Conservation (phyloP, 2,113 vertebrate genomes). For the Oncorhynchus kisutch region DNA sequence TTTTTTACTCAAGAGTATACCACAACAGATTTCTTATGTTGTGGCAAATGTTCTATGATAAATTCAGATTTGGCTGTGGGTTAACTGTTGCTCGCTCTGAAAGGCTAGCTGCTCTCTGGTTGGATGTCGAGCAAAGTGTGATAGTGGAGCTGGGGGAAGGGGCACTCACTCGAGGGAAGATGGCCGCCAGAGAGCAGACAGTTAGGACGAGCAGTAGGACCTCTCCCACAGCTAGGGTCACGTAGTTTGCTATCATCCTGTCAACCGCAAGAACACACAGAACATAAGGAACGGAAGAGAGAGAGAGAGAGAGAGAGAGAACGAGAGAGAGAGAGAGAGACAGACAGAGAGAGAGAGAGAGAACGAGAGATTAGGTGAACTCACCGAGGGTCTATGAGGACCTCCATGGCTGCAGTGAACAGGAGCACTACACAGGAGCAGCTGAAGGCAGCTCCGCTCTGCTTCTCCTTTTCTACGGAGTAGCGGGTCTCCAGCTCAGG, state of each 20-base stretch:
- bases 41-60: too few species aligned
- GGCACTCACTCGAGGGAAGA: slow-evolving; percentile 88
- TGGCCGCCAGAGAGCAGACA: slow-evolving; percentile 89
- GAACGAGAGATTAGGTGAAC: slow-evolving; percentile 26
- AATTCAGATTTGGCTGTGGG: too few species aligned
- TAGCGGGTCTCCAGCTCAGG: slow-evolving; percentile 89
- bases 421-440: slow-evolving; percentile 91
- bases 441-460: slow-evolving; percentile 92
- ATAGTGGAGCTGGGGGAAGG: too few species aligned
- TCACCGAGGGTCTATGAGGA: slow-evolving; percentile 87
- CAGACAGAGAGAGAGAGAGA: slow-evolving; percentile 2
- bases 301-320: background rate
- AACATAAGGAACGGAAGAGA: background rate
- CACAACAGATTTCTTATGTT: too few species aligned
- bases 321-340: background rate
- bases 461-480: slow-evolving; percentile 96
- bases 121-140: too few species aligned
- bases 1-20: too few species aligned
- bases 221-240: slow-evolving; percentile 89
- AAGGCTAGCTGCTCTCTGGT: too few species aligned
- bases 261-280: slow-evolving; percentile 4
- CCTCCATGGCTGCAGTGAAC: slow-evolving; percentile 83
- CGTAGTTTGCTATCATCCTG: slow-evolving; percentile 89
- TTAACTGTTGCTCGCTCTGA: too few species aligned
- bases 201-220: slow-evolving; percentile 86